phyloP scores from a whole-genome alignment of 2,113 vertebrate species.

The Coracopsis vasa region DNA sequence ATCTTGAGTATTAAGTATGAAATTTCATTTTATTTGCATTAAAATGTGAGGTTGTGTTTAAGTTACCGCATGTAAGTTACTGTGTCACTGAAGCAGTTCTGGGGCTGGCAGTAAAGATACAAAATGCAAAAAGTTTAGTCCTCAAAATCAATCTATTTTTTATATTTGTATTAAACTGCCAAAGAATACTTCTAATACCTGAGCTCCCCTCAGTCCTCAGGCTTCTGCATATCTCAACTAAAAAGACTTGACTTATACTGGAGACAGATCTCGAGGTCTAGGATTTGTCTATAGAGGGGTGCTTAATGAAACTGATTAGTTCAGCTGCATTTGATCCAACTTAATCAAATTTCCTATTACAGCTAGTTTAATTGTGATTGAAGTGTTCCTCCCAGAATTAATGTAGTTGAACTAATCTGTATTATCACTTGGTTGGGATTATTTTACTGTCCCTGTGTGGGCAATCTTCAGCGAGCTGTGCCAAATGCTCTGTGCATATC shows the following conservation, averaged over 20 bases:
- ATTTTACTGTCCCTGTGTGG: constrained; percentile 44
- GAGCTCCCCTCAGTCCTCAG: constrained; percentile 20
- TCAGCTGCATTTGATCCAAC: constrained; percentile 42
- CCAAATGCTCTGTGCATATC: constrained; percentile 75
- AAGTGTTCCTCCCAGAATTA: constrained; percentile 15
- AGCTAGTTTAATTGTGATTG: constrained; percentile 20
- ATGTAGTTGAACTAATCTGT: constrained; percentile 25
- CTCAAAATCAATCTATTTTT: constrained; percentile 25
- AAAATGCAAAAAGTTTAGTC: not conserved
- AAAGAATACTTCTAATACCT: constrained; percentile 50
- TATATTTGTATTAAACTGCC: constrained; percentile 28
- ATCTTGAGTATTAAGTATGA: not conserved
- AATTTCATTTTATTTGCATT: not conserved
- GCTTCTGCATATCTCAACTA: constrained; percentile 25
- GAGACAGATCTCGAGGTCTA: not conserved
- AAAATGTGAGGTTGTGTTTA: not conserved
- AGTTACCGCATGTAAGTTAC: not conserved
- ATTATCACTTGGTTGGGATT: not conserved
- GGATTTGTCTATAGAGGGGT: not conserved
- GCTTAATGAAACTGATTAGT: constrained; percentile 37
- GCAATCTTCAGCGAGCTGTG: constrained; percentile 57
- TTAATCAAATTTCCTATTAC: constrained; percentile 7
- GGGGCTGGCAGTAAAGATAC: not conserved
- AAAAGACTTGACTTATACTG: not conserved
- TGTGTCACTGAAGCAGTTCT: constrained; percentile 14